phyloP scores from a whole-genome alignment of 2,113 vertebrate genomes.

The Pimephales promelas region DNA sequence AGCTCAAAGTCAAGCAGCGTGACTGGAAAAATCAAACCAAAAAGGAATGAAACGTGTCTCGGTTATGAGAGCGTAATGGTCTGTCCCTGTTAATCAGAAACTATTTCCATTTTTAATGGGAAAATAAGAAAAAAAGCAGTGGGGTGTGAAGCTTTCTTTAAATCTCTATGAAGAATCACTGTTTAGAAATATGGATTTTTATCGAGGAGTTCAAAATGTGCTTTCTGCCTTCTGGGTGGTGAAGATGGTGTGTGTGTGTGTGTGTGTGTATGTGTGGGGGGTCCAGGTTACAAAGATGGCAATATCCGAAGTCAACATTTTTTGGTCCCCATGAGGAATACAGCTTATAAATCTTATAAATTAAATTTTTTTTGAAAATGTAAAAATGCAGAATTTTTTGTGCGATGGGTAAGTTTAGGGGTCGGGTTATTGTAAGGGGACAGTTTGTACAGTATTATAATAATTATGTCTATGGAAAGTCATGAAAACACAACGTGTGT shows the following conservation, averaged over 20 bases:
- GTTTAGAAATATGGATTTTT: slow-evolving; percentile 79
- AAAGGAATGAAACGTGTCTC: slow-evolving; percentile 80
- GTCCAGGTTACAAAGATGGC: too few species aligned
- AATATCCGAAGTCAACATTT: too few species aligned
- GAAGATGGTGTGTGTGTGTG: neutral
- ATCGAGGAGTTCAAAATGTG: slow-evolving; percentile 72
- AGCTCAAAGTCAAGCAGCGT: neutral
- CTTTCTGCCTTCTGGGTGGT: slow-evolving; percentile 55
- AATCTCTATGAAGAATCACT: slow-evolving; percentile 57
- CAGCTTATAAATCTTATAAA: too few species aligned
- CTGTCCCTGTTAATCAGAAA: slow-evolving; percentile 78
- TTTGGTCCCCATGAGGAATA: too few species aligned
- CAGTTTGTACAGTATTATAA: too few species aligned
- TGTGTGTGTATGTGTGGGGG: too few species aligned
- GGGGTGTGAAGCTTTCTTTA: slow-evolving; percentile 68
- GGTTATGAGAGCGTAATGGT: slow-evolving; percentile 70
- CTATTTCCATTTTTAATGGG: slow-evolving; percentile 65
- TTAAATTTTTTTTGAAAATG: too few species aligned
- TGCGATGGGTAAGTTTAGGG: too few species aligned
- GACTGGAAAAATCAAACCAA: slow-evolving; percentile 6
- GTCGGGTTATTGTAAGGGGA: too few species aligned
- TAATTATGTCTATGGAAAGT: too few species aligned
- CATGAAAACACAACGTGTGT: too few species aligned
- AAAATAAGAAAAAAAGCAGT: slow-evolving; percentile 75
- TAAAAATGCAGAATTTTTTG: too few species aligned